Evolutionary conservation across 1,140 invertebrate genomes (phyloP).

Genomic region (Aphidius ervi): DNA sequence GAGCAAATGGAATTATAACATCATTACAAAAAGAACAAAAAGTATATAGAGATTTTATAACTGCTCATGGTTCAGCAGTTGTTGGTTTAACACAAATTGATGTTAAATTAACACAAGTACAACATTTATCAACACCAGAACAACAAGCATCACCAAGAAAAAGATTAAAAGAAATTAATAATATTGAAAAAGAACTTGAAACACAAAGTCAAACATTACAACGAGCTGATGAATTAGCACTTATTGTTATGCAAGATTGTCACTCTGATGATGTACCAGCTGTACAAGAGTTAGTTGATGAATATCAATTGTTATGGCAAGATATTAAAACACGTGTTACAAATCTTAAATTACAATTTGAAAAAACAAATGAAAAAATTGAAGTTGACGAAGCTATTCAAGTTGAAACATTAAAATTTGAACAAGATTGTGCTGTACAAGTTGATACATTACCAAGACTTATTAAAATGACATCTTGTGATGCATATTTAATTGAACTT

Average conservation of each 20-base stretch:
- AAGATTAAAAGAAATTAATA: constrained; percentile 50
- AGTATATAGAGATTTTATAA: constrained; percentile 63
- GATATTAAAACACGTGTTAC: constrained; percentile 58
- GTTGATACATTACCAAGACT: constrained; percentile 68
- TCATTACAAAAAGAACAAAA: constrained; percentile 54
- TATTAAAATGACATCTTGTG: constrained; percentile 68
- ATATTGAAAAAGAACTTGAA: constrained; percentile 58
- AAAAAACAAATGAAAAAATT: constrained; percentile 32
- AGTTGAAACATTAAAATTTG: constrained; percentile 71
- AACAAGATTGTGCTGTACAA: constrained; percentile 71
- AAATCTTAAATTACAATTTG: constrained; percentile 51
- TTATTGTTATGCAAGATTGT: constrained; percentile 57
- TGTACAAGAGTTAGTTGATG: constrained; percentile 64
- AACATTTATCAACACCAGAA: constrained; percentile 57
- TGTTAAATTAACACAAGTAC: constrained; percentile 63
- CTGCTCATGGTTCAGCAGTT: constrained; percentile 65
- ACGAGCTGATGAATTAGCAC: constrained; percentile 58
- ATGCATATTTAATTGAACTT: constrained; percentile 73
- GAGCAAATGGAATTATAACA: constrained; percentile 48
- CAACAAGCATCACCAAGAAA: constrained; percentile 43
- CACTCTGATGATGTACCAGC: constrained; percentile 54
- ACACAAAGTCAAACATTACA: constrained; percentile 53
- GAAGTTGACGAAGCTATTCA: constrained; percentile 61
- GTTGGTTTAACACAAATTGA: constrained; percentile 67
- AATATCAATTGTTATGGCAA: constrained; percentile 65